Evolutionary conservation across 1,140 invertebrate species (phyloP), one percentile per base, ranked within the genome.

Genomic region (Drosophila auraria): DNA sequence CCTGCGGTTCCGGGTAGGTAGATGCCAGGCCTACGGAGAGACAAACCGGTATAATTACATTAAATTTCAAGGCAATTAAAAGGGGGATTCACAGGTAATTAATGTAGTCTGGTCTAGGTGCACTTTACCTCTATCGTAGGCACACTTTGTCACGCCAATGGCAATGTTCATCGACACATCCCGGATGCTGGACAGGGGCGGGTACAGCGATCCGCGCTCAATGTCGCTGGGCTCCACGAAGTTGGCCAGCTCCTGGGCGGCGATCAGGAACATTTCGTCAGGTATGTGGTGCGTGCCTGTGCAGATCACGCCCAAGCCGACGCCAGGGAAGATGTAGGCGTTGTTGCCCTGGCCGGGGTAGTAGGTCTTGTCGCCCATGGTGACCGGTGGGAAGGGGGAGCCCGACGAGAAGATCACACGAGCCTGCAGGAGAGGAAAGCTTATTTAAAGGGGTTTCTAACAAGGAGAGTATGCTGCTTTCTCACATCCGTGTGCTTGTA

Each of bases 311-410:
- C 97, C 98, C 5, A 99, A 94, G 23, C 97, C 98, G 1, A 99
- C 95, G 49, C 92, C 92, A 2, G 98, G 98, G 94, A 99, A 99
- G 71, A 99, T 99, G 93, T 99, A 99, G 0, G 98, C 97, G 93
- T 99, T 99, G 93, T 99, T 99, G 53, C 98, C 98, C 93, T 99
- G 98, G 1, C 98, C 98, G 0, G 98, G 97, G 71, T 96, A 95
- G 92, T 95, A 98, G 4, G 95, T 96, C 92, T 97, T 96, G 6
- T 96, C 97, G 44, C 96, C 95, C 59, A 96, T 95, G 1, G 94
- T 93, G 0, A 99, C 97, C 20, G 97, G 95, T 47, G 95, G 95
- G 93, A 99, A 99, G 0, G 98, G 98, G 44, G 97, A 98, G 33
- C 98, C 98, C 14, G 97, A 98, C 0, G 97, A 97, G 93, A 98